Evolutionary conservation across 1,140 invertebrate species (phyloP).

Genomic region (Pemphigus obesinymphae): DNA sequence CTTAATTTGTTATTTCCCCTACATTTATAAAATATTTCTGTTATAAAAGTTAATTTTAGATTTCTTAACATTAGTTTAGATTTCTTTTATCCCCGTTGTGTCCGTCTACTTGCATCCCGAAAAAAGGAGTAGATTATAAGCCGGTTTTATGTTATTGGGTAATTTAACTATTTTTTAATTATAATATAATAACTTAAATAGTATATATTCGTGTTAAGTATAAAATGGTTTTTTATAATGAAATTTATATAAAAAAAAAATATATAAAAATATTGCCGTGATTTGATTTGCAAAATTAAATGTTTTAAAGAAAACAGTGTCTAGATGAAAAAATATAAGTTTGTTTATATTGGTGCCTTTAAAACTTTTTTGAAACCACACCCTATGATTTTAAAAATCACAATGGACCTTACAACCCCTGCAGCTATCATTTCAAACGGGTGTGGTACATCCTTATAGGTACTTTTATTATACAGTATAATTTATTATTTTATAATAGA

Average conservation of each 20-base stretch:
- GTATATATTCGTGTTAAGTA: too few species aligned
- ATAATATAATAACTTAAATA: too few species aligned
- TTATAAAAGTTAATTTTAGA: too few species aligned
- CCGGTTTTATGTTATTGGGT: too few species aligned
- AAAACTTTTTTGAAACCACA: conserved; percentile 15
- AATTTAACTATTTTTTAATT: too few species aligned
- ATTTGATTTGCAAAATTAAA: background rate
- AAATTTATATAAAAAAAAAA: background rate
- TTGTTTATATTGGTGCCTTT: background rate
- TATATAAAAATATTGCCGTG: background rate
- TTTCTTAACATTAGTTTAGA: too few species aligned
- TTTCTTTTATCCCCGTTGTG: too few species aligned
- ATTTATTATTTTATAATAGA: conserved; percentile 36
- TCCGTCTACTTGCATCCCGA: too few species aligned
- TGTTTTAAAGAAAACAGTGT: background rate
- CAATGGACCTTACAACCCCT: conserved; percentile 24
- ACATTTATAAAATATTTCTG: too few species aligned
- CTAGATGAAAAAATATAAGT: background rate
- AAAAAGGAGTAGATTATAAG: too few species aligned
- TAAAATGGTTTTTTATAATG: background rate
- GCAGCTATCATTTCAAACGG: conserved; percentile 28
- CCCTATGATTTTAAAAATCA: conserved; percentile 21
- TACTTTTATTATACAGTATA: conserved; percentile 2
- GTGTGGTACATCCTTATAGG: background rate
- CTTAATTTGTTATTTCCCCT: too few species aligned